Conservation (phyloP, 2,797 vertebrate genomes). For the Etheostoma perlongum region DNA sequence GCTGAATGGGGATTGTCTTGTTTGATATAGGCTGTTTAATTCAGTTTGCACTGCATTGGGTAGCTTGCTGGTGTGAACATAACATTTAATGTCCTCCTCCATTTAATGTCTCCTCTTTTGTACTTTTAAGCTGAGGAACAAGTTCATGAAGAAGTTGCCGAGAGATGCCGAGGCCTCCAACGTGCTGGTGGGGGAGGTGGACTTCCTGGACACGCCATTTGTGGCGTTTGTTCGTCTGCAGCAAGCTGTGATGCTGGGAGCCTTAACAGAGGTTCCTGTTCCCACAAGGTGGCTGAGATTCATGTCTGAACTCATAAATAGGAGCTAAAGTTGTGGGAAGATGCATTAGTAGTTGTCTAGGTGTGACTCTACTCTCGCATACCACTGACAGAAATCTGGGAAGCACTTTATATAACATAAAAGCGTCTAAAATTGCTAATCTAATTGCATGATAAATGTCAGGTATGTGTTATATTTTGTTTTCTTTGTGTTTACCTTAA, state of each 20-base stretch:
- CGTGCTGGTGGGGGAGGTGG: conserved; percentile 96
- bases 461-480: too few species aligned
- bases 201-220: conserved; percentile 95
- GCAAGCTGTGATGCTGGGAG: conserved; percentile 97
- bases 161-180: conserved; percentile 98
- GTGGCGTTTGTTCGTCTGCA: conserved; percentile 96
- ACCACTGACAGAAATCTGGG: conserved; percentile 1
- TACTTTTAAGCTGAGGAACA: conserved; percentile 92
- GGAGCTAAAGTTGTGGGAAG: not conserved
- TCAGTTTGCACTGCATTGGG: not conserved
- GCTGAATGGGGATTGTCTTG: conserved; percentile 38
- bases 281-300: conserved; percentile 91
- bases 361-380: too few species aligned
- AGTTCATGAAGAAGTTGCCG: conserved; percentile 99
- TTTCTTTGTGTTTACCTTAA: not conserved
- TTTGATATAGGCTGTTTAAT: conserved; percentile 58
- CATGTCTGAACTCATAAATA: not conserved
- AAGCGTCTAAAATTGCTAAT: not conserved
- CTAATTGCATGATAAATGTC: not conserved
- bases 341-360: too few species aligned
- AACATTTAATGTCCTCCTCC: conserved; percentile 38
- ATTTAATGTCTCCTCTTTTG: conserved; percentile 29
- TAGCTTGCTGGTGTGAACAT: conserved; percentile 60
- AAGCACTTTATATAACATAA: not conserved
- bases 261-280: conserved; percentile 96